Base-by-base conservation (phyloP, 2,888 invertebrate genomes). In the Melolontha melolontha region DNA sequence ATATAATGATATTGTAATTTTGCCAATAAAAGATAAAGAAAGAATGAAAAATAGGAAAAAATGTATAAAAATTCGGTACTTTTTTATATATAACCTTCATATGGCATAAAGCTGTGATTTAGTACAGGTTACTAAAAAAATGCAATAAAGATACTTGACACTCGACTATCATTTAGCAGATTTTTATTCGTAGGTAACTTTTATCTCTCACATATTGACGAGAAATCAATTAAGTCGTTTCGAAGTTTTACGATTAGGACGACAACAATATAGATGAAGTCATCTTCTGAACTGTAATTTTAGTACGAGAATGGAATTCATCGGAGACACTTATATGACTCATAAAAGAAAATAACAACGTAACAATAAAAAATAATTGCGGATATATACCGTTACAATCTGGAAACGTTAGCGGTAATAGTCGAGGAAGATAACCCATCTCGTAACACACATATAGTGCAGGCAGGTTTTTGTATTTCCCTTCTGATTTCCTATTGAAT, bases 301-400 rank as follows among this genome's bases (percentile, higher is more conserved):
- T 54, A 54, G 40, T 6, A 34, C 34, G 34, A 10, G 34, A n/a
- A 6, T 2, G 54, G 40, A 40, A 54, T 54, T 40, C 17, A 6
- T 16, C 16, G 54, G 39, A 40, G n/a, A 22, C 40, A 14, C 16
- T 54, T 54, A 54, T 40, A 54, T 40, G 54, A 54, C 54, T 40
- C 54, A 41, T 54, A 54, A 54, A 54, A 39, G 40, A 14, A 10
- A 40, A 54, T 54, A 54, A 54, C 54, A 54, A 17, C 54, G 10
- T 7, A 14, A 11, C 40, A 39, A 40, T 54, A 54, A 54, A 54
- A 54, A 54, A 54, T 54, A 54, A 54, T 54, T 54, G 54, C 40
- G 17, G 34, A 34, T 40, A 54, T 54, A 54, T 16, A 54, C 17
- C 17, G 54, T 40, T 16, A 54, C 54, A 54, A 54, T 54, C 54